Evolutionary conservation across 2,888 invertebrate genomes (phyloP), one percentile per base, ranked within the genome.

Genomic region (Lamellibrachia columna): DNA sequence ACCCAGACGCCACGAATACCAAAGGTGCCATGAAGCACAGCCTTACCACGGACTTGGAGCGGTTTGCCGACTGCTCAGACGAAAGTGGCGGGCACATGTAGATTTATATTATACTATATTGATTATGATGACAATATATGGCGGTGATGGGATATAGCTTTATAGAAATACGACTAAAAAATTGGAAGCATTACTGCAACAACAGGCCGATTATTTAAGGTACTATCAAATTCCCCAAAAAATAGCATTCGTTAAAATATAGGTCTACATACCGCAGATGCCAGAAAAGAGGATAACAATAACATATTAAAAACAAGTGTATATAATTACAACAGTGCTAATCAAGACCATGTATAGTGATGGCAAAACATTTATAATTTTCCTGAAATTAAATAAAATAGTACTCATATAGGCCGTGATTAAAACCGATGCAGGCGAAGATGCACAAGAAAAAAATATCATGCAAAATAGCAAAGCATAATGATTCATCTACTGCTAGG

Each of bases 1-100:
- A 6, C 22, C 75, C 75, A 75, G 75, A 75, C 2, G 75, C 22
- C 75, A 4, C 75, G 22, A 15, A 11, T 3, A 22, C 75, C 6
- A 75, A 22, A 11, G 11, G 75, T 75, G 22, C 3, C 75, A 0
- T 75, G 75, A 75, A n/a, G 75, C 75, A 75, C 75, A 75, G 75
- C 22, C 22, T 75, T 4, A 75, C 75, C 22, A 75, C 75, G n/a
- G 75, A 75, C 75, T n/a, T 75, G 75, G 75, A 75, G 22, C 75
- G 75, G 22, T 75, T 75, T 75, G 75, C 75, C 75, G 75, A 75
- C 75, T 75, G 75, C 75, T 75, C 75, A 22, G 75, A 75, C 75
- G 75, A 75, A 75, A 75, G 75, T 22, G 75, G 75, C 75, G 75
- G 22, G 11, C 75, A 75, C 75, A 75, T 75, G 75, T 75, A 75